Conservation (phyloP, 2,888 invertebrate species). For the Papilio gigon region DNA sequence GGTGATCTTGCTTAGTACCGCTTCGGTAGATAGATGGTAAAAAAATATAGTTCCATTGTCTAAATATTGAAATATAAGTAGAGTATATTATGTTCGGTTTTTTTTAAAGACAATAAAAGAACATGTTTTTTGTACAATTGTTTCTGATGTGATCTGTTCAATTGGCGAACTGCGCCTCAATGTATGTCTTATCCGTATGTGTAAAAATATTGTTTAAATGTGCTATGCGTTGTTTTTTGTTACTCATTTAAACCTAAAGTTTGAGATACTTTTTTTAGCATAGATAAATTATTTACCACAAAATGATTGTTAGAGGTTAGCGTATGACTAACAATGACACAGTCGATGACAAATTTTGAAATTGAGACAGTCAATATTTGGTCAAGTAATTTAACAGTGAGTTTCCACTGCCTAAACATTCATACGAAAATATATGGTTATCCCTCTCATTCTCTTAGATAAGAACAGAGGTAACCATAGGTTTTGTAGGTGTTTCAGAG, state of each 20-base stretch:
- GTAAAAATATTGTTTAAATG: too few species aligned
- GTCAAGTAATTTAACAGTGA: neutral
- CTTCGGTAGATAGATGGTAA: too few species aligned
- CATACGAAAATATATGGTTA: neutral
- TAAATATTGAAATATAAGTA: too few species aligned
- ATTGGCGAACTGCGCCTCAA: too few species aligned
- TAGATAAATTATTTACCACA: conserved; percentile 2
- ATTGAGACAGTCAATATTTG: conserved; percentile 11
- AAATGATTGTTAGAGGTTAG: neutral
- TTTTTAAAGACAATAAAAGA: too few species aligned
- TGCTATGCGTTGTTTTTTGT: too few species aligned
- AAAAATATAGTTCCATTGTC: too few species aligned
- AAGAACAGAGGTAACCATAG: neutral
- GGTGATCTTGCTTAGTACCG: too few species aligned
- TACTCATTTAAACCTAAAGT: neutral
- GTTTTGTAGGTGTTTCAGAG: neutral
- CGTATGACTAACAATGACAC: conserved; percentile 16
- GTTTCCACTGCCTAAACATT: neutral
- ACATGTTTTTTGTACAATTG: too few species aligned
- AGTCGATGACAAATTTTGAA: conserved; percentile 6
- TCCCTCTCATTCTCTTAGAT: neutral
- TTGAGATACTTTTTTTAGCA: conserved; percentile 11
- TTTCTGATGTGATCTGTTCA: too few species aligned
- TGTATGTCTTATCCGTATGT: too few species aligned
- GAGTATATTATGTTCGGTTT: too few species aligned